A percentile compares a stretch with the other conserved stretches of the same genome.
Evolutionary conservation across 2,113 vertebrate genomes (phyloP).

Genomic region (Apteryx owenii): DNA sequence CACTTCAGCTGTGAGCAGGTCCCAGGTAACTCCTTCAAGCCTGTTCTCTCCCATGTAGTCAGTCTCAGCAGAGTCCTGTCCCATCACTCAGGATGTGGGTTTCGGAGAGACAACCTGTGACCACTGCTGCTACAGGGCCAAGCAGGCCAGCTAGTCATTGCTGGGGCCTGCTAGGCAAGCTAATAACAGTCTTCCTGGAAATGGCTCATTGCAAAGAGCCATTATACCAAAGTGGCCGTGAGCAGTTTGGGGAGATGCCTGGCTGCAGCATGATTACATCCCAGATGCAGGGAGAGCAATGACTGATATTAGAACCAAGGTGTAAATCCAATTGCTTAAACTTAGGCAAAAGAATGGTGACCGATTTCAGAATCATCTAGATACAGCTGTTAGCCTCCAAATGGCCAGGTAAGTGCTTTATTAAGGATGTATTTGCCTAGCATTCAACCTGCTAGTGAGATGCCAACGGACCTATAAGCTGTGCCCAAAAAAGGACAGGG

Average conservation of each 20-base stretch:
- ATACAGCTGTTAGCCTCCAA: not conserved
- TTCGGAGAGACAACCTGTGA: not conserved
- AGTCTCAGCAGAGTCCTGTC: not conserved
- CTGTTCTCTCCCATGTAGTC: not conserved
- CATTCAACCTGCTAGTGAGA: not conserved
- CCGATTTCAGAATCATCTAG: not conserved
- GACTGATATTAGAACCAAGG: not conserved
- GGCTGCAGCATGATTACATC: accelerated
- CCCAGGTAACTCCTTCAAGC: too few species aligned
- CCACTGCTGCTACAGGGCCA: not conserved
- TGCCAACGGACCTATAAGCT: not conserved
- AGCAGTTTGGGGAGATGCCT: not conserved
- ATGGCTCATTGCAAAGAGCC: accelerated
- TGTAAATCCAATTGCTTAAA: not conserved
- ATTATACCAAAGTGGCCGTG: not conserved
- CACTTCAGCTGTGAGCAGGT: accelerated
- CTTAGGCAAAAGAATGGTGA: not conserved
- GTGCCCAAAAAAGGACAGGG: not conserved
- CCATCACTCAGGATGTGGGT: not conserved
- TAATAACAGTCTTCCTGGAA: not conserved
- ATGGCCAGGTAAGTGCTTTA: not conserved
- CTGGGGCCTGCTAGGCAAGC: not conserved
- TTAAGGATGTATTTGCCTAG: not conserved
- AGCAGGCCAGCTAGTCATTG: not conserved
- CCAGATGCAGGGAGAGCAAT: not conserved